Base-by-base conservation (phyloP, 2,113 vertebrate genomes). In the Abramis brama region DNA sequence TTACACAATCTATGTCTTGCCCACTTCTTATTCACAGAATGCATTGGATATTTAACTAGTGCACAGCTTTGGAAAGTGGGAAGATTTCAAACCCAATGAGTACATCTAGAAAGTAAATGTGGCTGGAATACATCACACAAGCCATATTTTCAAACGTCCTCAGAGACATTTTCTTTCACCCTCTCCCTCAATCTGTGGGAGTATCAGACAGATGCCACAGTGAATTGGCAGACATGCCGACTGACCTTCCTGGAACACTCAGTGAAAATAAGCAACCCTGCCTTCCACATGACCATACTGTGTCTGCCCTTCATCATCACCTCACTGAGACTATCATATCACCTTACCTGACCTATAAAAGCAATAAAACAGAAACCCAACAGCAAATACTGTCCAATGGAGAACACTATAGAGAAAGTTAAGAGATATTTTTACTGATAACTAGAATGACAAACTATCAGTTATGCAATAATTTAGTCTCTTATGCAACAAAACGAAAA, bases 11-110 rank as follows among this genome's bases (percentile, higher is more conserved):
- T 77, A 87, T 45, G n/a, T 59, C 73, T 30, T 73, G 25, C 8
- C 55, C 76, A 81, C 60, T 84, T 71, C 79, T 81, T 82, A 88
- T 86, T 89, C 86, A 86, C 84, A 66, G 55, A 81, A 81, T 84
- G 71, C 64, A 59, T 27, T 85, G 39, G 36, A 50, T 66, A 30
- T 80, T 86, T 57, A 66, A 23, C 33, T 71, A 64, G 55, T 74
- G 66, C 59, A 57, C 59, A 57, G 30, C 73, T 87, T 82, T 71
- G 62, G 82, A 83, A 87, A 55, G 84, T 62, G 27, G 55, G 33
- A 81, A 74, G 39, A 45, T 45, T 74, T 74, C 5, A 74, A 74
- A 74, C 23, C 39, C 43, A 39, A 74, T 25, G 23, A 74, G 39
- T 12, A 74, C 0, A 2, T 45, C 71, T 47, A 45, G 39, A 45